Base-by-base conservation (phyloP, 2,888 invertebrate genomes). In the Sipha maydis region DNA sequence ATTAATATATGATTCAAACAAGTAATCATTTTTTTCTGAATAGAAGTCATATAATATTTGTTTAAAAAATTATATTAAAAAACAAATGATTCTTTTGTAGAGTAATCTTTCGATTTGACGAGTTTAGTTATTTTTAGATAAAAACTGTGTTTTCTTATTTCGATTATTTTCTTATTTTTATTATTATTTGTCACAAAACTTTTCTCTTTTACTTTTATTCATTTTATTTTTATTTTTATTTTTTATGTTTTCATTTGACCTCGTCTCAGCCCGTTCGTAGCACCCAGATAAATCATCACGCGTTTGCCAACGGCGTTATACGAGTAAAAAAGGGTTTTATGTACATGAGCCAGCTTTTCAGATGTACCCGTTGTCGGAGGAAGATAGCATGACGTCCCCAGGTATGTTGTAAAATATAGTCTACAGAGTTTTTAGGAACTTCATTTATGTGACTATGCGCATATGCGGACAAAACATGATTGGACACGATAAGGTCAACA, bases 371-470 rank as follows among this genome's bases (percentile, higher is more conserved):
- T 88, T 88, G 88, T 88, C 88, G 67, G 88, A 88, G 76, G 88
- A 88, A 82, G 88, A 88, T 88, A 88, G 88, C 88, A 88, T 88
- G 82, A 88, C 88, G 56, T 88, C 88, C 88, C 88, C 88, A 88
- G 88, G 88, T 88, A 88, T 75, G 88, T 85, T 88, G n/a, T 41
- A 71, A 86, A 17, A 61, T 31, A 67, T 69, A 69, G 31, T 85
- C 85, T 69, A 48, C n/a, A 69, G 48, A 85, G 38, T 73, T 73
- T 83, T 83, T 85, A 41, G 84, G 41, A 76, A 84, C 34, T 69
- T 71, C 31, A 25, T 85, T 48, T 77, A 77, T 17, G 76, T 8
- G 76, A 48, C 11, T 76, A 41, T 14, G 48, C 28, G 11, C 25
- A 38, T 75, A 75, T 38, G 34, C 76, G 67, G 67, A 85, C 75